Evolutionary conservation across 2,797 vertebrate genomes (phyloP).

Genomic region (Myotis findleyi): DNA sequence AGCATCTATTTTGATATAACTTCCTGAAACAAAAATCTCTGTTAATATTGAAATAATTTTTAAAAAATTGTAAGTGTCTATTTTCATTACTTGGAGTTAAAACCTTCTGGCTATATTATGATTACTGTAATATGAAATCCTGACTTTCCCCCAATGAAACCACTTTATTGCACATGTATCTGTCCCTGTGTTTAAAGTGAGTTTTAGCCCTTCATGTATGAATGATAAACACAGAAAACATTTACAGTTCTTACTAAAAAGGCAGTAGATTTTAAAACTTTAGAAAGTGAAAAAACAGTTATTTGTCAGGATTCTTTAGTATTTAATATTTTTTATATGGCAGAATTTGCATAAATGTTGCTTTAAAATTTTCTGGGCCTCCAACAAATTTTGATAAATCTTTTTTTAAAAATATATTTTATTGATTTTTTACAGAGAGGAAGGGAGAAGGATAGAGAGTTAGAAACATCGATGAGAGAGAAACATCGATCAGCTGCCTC

Average conservation of each 20-base stretch:
- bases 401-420: background rate
- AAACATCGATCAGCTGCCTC: no score
- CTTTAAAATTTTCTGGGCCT: constrained; percentile 43
- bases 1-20: constrained; percentile 14
- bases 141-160: background rate
- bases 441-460: no score
- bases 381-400: constrained; percentile 16
- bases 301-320: background rate
- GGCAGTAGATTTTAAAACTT: background rate
- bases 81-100: background rate
- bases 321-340: background rate
- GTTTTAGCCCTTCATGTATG: background rate
- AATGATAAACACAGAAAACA: constrained; percentile 6
- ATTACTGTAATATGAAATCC: background rate
- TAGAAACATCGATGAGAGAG: no score
- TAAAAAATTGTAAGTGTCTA: background rate
- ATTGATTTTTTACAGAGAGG: no score
- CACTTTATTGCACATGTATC: background rate
- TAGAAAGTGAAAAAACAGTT: background rate
- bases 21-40: constrained; percentile 43
- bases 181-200: constrained; percentile 4
- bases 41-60: background rate
- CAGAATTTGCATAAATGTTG: background rate
- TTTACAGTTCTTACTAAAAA: background rate
- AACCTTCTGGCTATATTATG: background rate